Conservation (phyloP, 2,113 vertebrate genomes). For the Gallinago media region DNA sequence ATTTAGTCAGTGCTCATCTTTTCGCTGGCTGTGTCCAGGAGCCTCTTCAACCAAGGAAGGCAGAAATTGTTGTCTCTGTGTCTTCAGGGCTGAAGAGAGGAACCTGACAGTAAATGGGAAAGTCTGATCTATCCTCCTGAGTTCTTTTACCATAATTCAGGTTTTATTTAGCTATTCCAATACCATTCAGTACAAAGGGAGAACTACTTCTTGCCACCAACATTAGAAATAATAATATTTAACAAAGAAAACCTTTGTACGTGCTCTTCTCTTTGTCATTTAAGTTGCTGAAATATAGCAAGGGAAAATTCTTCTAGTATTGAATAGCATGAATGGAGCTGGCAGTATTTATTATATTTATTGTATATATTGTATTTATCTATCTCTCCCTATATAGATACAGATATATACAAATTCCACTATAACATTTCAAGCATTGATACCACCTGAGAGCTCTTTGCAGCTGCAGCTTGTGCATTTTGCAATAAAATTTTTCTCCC, state of each 20-base stretch:
- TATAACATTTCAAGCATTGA: neutral
- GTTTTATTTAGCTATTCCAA: neutral
- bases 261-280: neutral
- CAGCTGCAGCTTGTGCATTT: neutral
- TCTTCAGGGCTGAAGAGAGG: neutral
- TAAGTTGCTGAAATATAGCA: neutral
- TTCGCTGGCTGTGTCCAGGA: neutral
- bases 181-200: neutral
- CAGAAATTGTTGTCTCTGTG: neutral
- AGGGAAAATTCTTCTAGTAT: neutral
- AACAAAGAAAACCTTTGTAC: neutral
- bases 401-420: neutral
- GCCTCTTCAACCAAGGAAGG: neutral
- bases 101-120: neutral
- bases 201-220: neutral
- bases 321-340: neutral
- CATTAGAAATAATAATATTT: neutral
- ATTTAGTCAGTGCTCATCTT: neutral
- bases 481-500: slow-evolving; percentile 15
- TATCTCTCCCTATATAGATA: neutral
- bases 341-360: neutral
- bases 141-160: neutral
- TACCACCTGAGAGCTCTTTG: slow-evolving; percentile 1
- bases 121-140: neutral
- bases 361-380: neutral